Conservation (phyloP, 2,113 vertebrate species). For the Podarcis cretensis region DNA sequence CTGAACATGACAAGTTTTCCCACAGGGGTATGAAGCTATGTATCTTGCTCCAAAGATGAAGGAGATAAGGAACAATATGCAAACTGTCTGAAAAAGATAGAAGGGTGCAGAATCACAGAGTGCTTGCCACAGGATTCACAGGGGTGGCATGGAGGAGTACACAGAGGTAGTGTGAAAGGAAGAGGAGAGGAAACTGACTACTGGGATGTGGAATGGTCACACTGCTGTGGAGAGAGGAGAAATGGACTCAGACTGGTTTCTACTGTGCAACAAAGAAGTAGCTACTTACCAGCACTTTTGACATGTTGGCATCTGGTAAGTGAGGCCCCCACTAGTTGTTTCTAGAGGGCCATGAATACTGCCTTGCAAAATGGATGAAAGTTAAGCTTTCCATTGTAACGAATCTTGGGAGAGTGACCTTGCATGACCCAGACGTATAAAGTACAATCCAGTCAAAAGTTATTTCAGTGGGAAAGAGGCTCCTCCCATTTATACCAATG, state of each 20-base stretch:
- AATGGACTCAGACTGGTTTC: background rate
- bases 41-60: background rate
- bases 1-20: background rate
- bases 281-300: background rate
- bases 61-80: background rate
- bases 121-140: background rate
- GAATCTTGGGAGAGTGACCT: background rate
- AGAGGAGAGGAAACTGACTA: background rate
- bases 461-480: background rate
- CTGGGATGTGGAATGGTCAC: background rate
- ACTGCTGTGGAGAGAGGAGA: background rate
- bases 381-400: background rate
- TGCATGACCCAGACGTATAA: background rate
- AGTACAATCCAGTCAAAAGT: background rate
- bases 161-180: background rate
- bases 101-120: background rate
- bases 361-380: background rate
- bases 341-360: background rate
- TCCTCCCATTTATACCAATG: background rate
- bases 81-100: background rate
- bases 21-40: background rate
- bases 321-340: background rate
- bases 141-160: background rate
- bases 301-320: background rate
- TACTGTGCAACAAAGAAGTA: background rate